Base-by-base conservation (phyloP, 2,797 vertebrate genomes). In the Clarias platycephalus region DNA sequence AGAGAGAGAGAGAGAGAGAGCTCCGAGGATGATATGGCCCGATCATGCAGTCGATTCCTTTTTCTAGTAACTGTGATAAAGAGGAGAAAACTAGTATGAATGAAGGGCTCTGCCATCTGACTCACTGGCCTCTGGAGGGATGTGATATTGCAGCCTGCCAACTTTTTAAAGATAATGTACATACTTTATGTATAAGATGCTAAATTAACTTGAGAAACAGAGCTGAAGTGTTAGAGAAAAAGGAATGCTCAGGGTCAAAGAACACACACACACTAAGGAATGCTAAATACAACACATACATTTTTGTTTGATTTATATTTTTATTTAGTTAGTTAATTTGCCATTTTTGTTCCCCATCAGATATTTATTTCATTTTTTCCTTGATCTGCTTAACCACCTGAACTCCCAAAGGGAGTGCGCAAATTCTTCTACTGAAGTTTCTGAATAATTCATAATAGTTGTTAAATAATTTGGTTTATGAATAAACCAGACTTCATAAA, bases 111-210 rank as follows among this genome's bases (percentile, higher is more conserved):
- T 84, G 84, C 72, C 26, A 80, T 87, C 62, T 84, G 79, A 85
- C 55, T 87, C 44, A 66, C 83, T 78, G 60, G 83, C 71, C 75
- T 70, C 76, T 31, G 60, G 74, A 86, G 74, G 77, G 44, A 68
- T 85, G 2, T 31, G 24, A 79, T 57, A 85, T 74, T 83, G 87
- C 77, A 87, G 76, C 6, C 13, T 81, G 80, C 31, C 40, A 76
- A 83, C 79, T 85, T 63, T 82, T 82, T 83, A 83, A 86, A 85
- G 85, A 86, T 87, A 83, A 85, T 88, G 49, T n/a, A 28, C 67
- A 72, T 70, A 26, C 79, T 76, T 2, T 7, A 79, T 10, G 34
- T 79, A 79, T 16, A 64, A 64, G 22, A 40, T 78, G 31, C 22
- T 18, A 77, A 31, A 55, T 75, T 28, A 78, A 78, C 12, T 78